phyloP scores from a whole-genome alignment of 2,113 vertebrate genomes.

The Pipa parva region DNA sequence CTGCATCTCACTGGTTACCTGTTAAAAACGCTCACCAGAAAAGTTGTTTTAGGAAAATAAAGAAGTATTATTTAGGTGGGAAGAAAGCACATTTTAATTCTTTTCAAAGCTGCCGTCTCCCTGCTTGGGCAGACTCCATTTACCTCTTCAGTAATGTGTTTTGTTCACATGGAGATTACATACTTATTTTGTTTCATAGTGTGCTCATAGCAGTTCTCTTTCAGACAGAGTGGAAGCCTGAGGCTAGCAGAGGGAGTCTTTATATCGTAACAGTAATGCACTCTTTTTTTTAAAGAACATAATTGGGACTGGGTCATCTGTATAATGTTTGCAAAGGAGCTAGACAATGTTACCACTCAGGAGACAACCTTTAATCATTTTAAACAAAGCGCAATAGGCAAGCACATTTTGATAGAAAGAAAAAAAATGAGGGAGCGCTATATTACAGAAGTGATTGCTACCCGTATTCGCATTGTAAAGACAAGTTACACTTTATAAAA shows the following conservation, averaged over 20 bases:
- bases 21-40: conserved; percentile 1
- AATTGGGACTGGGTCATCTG: conserved; percentile 34
- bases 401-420: not conserved
- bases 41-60: not conserved
- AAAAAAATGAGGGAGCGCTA: not conserved
- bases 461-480: not conserved
- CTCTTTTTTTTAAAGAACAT: conserved; percentile 29
- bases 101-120: not conserved
- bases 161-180: conserved; percentile 23
- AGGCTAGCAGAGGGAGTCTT: conserved; percentile 37
- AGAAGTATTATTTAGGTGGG: not conserved
- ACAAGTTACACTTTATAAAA: not conserved
- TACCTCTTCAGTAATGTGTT: conserved; percentile 17
- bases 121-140: not conserved
- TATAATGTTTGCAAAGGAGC: conserved; percentile 26
- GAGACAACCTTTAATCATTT: conserved; percentile 40
- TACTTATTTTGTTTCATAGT: conserved; percentile 25
- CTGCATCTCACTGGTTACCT: not conserved
- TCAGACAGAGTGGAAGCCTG: conserved; percentile 19
- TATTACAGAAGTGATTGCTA: not conserved
- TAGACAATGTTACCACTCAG: conserved; percentile 37
- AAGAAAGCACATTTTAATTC: not conserved
- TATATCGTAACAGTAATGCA: conserved; percentile 21
- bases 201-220: conserved; percentile 13
- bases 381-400: conserved; percentile 10